Evolutionary conservation across 2,113 vertebrate genomes (phyloP), one percentile per base, ranked within the genome.

Genomic region (Nothobranchius kuhntae): DNA sequence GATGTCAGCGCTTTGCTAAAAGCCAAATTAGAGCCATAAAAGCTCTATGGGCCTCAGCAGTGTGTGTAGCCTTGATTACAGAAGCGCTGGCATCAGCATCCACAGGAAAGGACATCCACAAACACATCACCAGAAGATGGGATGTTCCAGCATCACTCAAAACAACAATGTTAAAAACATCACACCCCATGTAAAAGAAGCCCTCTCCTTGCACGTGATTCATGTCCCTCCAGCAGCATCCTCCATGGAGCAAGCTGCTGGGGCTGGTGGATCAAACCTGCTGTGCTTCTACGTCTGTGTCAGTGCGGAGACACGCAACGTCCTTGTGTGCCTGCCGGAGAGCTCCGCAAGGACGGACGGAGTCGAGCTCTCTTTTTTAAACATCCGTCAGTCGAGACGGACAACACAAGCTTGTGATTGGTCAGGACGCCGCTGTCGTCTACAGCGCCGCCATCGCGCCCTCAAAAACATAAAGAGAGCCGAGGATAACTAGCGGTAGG

Each of bases 251-350:
- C 46, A 77, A 70, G 74, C 73, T 65, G 70, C 54, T 66, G 52
- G 62, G 71, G 68, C 71, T 71, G 78, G 54, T 77, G 83, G 81
- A 84, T 86, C 86, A 81, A 78, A 71, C 10, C 15, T 13, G 55
- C 62, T 61, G 70, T 67, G 72, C 21, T 21, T 21, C 21, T 21
- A 1, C 21, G 21, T 21, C 21, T 21, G 21, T 1, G 21, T 21
- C 21, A 21, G 21, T 21, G 21, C 21, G 21, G 21, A 21, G 21
- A 21, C 21, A 21, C 21, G 21, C 21, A 21, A 21, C 1, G 21
- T 21, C 21, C 21, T 21, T 21, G 21, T 21, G 21, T 21, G 21
- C 21, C 21, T 21, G 21, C 21, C 21, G 21, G 21, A 21, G 21
- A 21, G 21, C 21, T 21, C 21, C 21, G 1, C 21, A 21, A 21